phyloP scores from a whole-genome alignment of 2,113 vertebrate genomes.

The Bagarius yarrelli region DNA sequence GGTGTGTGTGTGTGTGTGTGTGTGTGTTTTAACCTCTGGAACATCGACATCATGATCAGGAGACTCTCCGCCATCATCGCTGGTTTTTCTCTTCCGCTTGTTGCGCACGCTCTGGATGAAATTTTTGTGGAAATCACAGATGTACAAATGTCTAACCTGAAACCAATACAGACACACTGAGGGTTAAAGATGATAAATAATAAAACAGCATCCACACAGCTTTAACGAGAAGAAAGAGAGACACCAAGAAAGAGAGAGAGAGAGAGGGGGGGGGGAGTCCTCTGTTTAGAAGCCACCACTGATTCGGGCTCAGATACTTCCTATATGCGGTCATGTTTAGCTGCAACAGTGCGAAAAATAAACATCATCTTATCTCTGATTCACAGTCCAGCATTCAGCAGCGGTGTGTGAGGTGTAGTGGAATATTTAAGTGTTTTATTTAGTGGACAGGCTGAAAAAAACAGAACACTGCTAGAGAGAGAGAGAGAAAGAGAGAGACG shows the following conservation, averaged over 20 bases:
- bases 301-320: too few species aligned
- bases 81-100: slow-evolving; percentile 98
- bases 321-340: too few species aligned
- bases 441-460: too few species aligned
- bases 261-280: too few species aligned
- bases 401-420: too few species aligned
- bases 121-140: slow-evolving; percentile 98
- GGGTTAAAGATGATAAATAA: too few species aligned
- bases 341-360: too few species aligned
- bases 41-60: slow-evolving; percentile 94
- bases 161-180: not conserved
- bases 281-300: too few species aligned
- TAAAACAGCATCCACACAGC: not conserved
- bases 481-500: not conserved
- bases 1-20: not conserved
- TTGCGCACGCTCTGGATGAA: slow-evolving; percentile 98
- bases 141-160: slow-evolving; percentile 94
- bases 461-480: not conserved
- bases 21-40: slow-evolving; percentile 79
- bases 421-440: too few species aligned
- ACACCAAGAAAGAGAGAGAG: too few species aligned
- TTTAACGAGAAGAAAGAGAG: too few species aligned
- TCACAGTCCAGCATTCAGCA: not conserved
- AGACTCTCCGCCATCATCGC: slow-evolving; percentile 94
- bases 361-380: too few species aligned